Evolutionary conservation across 2,888 invertebrate genomes (phyloP), one percentile per base, ranked within the genome.

Genomic region (Tetranychus piercei): DNA sequence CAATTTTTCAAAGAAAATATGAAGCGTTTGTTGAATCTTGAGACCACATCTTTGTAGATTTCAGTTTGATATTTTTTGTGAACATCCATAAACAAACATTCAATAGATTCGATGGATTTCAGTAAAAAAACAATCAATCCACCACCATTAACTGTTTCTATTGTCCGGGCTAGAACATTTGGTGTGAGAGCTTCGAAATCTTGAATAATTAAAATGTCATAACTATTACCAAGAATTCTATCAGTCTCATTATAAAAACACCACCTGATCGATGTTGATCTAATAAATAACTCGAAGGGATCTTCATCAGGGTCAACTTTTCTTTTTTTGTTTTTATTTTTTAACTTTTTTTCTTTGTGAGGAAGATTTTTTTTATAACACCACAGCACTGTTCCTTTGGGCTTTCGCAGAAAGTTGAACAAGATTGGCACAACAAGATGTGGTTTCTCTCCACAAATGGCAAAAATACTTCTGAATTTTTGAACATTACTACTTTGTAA

Each of bases 121-220:
- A 99, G 85, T 77, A 99, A 86, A 73, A 96, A 88, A 20, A 86
- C 80, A 75, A 99, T 87, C 0, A 97, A 85, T n/a, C 93, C 93
- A 74, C 94, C 94, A 34, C 97, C 99, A 84, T 96, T 94, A 0
- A 99, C 94, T 0, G 99, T 99, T 86, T 99, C 99, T 78, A 99
- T 87, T 0, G 97, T 96, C 74, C 97, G 86, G 0, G 97, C 97
- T 81, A 99, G 85, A 77, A 97, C 85, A 84, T 99, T 99, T 0
- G 99, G 97, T 1, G 96, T 97, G 1, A 99, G 82, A 0, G 96
- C 96, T 85, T 99, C 97, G 85, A 95, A 96, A 82, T 96, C 95
- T 89, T 91, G 82, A 1, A 81, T 77, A 71, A 80, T 76, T 15
- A 77, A 72, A 77, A 79, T 79, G 22, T 77, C 94, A 83, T 90